These are phyloP conservation scores for Harpegnathos saltator DNA, from an alignment of 1,140 invertebrate genomes.

Conservation along the genomic window DNA sequence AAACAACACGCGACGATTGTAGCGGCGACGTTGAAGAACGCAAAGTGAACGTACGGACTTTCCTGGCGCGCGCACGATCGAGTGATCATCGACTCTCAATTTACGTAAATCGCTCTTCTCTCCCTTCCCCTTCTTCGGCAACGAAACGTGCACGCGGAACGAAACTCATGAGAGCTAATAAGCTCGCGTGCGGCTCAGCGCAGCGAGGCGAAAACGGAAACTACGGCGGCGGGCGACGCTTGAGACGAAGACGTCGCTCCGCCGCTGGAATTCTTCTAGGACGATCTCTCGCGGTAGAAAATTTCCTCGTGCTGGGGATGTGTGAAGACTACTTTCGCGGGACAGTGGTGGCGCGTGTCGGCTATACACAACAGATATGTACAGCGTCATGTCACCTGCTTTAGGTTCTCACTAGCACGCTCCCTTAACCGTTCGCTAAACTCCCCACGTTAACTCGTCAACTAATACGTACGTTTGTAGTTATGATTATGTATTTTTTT, in stretches of 20 bases:
- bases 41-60: constrained; percentile 15
- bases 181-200: background rate
- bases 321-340: constrained; percentile 63
- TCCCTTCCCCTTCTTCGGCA: too few species aligned
- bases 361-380: constrained; percentile 74
- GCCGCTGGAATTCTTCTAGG: constrained; percentile 33
- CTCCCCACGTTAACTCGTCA: constrained; percentile 60
- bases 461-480: constrained; percentile 78
- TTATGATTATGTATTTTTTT: constrained; percentile 83
- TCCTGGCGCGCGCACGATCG: too few species aligned
- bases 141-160: too few species aligned
- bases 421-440: constrained; percentile 68
- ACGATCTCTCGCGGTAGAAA: constrained; percentile 60
- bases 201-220: background rate
- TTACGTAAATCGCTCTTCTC: background rate
- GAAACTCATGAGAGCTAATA: too few species aligned
- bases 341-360: constrained; percentile 47
- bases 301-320: constrained; percentile 45
- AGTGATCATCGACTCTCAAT: too few species aligned
- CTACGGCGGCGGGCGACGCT: background rate
- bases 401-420: constrained; percentile 69
- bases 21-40: constrained; percentile 19
- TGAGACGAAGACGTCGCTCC: background rate
- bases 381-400: constrained; percentile 65
- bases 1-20: constrained; percentile 32